phyloP scores from a whole-genome alignment of 2,888 invertebrate genomes.

The Erannis defoliaria region DNA sequence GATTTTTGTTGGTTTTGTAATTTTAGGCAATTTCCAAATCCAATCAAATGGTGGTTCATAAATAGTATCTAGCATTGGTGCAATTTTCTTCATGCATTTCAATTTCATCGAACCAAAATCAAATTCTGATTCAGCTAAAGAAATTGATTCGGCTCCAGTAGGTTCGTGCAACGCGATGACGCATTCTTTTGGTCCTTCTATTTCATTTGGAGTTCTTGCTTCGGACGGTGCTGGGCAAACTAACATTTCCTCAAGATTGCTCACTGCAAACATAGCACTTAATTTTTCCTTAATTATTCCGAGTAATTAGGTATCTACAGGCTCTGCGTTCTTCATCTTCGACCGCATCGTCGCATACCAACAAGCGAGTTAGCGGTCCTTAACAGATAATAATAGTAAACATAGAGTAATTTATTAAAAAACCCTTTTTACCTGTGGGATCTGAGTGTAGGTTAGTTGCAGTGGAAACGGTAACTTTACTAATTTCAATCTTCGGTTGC shows the following conservation, averaged over 20 bases:
- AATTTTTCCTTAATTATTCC: no score
- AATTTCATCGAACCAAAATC: slow-evolving; percentile 50
- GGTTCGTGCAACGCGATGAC: slow-evolving; percentile 26
- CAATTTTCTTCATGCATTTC: slow-evolving; percentile 60
- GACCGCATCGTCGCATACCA: no score
- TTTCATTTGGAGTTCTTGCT: slow-evolving; percentile 20
- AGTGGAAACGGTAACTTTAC: slow-evolving; percentile 39
- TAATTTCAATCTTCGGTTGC: slow-evolving; percentile 38
- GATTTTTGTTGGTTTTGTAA: slow-evolving; percentile 47
- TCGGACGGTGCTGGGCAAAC: slow-evolving; percentile 13
- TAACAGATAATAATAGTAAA: neutral
- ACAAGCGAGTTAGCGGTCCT: neutral
- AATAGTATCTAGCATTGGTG: slow-evolving; percentile 67
- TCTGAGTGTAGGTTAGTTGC: slow-evolving; percentile 51
- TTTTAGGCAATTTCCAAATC: slow-evolving; percentile 66
- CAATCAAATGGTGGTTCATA: slow-evolving; percentile 66
- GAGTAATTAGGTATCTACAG: no score
- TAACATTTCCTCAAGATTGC: slow-evolving; percentile 48
- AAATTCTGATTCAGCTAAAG: slow-evolving; percentile 42
- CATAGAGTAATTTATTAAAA: neutral
- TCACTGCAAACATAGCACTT: slow-evolving; percentile 43
- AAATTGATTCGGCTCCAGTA: slow-evolving; percentile 37
- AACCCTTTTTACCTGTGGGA: slow-evolving; percentile 44
- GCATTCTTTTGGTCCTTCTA: slow-evolving; percentile 35
- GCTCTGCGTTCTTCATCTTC: no score